Base-by-base conservation (phyloP, 2,113 vertebrate genomes). In the Entomyzon cyanotis region DNA sequence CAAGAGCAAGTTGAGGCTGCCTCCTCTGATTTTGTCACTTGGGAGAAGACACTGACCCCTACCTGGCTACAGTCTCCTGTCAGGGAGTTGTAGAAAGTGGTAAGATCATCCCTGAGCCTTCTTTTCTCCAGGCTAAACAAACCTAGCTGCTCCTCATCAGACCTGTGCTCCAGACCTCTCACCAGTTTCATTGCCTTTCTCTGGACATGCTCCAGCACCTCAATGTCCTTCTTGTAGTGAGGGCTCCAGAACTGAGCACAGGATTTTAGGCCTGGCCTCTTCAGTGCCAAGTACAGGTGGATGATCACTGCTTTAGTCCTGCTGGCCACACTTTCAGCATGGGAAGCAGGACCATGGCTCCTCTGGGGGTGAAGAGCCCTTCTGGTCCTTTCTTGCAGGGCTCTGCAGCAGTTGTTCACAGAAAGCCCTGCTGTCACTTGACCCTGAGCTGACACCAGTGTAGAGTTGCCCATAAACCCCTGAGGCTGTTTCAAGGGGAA, bases 381-480 rank as follows among this genome's bases (percentile, higher is more conserved):
- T 58, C n/a, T 53, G 31, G 12, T 69, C 31, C 24, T n/a, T 42
- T 78, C 23, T 16, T 0, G 0, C 14, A 4, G 13, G 28, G 15
- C 3, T 6, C 42, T 69, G 24, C 25, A 65, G 35, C 35, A 3
- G 11, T 13, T 69, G 41, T 58, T 58, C 2, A 0, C 37, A 28
- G 33, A 28, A 87, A 33, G 28, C n/a, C n/a, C 6, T 0, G 0
- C 56, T 82, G 50, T 4, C 7, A 7, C 23, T 60, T 11, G 5
- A 21, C 12, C 31, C 19, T 0, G 0, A 8, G 20, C 35, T 44
- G 49, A 30, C 42, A 30, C 33, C 2, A 1, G 30, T 0, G 0
- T 3, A 28, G n/a, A 42, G 56, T n/a, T 85, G 46, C 35, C 47
- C 1, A 0, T 78, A 35, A 70, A 60, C 10, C 49, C 33, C 50